A percentile compares a stretch with the other conserved stretches of the same genome.
These are phyloP conservation scores for Mellilla xanthometata DNA, from an alignment of 2,888 invertebrate species.

Conservation along the genomic window DNA sequence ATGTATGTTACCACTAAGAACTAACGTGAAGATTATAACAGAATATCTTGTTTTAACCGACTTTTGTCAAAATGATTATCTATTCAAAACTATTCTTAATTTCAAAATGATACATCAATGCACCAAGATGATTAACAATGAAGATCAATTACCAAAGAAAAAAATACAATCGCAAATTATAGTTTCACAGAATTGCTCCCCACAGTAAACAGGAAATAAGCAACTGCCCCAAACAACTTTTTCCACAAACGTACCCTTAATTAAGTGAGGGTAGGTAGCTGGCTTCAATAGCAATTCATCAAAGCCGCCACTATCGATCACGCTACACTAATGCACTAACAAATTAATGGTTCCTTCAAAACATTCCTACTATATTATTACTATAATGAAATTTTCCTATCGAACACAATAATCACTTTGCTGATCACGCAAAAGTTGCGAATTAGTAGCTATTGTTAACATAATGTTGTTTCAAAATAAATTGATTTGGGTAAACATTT, in stretches of 20 bases:
- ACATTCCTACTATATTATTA: conserved; percentile 47
- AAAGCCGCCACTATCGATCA: conserved; percentile 58
- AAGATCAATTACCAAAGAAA: too few species aligned
- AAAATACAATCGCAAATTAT: too few species aligned
- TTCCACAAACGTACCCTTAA: conserved; percentile 6
- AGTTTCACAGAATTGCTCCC: neutral
- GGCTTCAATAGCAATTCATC: conserved; percentile 49
- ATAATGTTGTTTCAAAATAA: too few species aligned
- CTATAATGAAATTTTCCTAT: conserved; percentile 46
- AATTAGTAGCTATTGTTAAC: too few species aligned
- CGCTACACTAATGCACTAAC: conserved; percentile 53
- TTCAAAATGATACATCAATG: too few species aligned
- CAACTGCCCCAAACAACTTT: neutral
- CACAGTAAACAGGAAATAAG: neutral
- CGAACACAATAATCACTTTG: conserved; percentile 35
- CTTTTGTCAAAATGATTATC: too few species aligned
- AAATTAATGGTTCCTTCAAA: conserved; percentile 62
- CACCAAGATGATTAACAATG: too few species aligned
- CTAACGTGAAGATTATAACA: too few species aligned
- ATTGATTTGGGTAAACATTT: too few species aligned
- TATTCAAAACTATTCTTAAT: too few species aligned
- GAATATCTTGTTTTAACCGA: too few species aligned
- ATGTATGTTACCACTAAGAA: too few species aligned
- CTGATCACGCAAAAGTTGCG: neutral
- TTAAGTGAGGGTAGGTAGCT: conserved; percentile 15